These are phyloP conservation scores for Ploceus nigricollis DNA, from an alignment of 2,113 vertebrate genomes.

Conservation along the genomic window DNA sequence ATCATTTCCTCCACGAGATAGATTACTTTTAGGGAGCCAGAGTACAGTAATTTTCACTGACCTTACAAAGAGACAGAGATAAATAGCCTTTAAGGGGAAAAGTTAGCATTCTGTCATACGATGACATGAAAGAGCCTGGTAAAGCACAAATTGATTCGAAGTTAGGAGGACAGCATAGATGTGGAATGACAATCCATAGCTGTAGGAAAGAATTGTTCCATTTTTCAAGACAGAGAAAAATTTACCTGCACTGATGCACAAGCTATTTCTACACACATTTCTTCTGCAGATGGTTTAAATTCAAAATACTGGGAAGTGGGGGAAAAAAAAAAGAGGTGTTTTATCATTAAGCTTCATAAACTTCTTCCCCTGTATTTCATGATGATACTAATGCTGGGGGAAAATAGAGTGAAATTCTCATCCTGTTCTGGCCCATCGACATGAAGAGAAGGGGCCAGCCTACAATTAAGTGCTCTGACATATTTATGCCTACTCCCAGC, in stretches of 20 bases:
- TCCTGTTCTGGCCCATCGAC: accelerated
- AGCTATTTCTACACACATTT: neutral
- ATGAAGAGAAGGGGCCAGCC: neutral
- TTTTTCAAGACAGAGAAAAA: slow-evolving; percentile 48
- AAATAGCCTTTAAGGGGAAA: slow-evolving; percentile 37
- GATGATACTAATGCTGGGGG: neutral
- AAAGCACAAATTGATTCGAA: slow-evolving; percentile 57
- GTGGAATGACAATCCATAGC: slow-evolving; percentile 30
- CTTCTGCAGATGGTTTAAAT: neutral
- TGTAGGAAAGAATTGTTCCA: slow-evolving; percentile 19
- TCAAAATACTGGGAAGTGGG: neutral
- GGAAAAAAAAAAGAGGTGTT: neutral
- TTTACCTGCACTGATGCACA: neutral
- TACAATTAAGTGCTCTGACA: neutral
- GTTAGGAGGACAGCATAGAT: slow-evolving; percentile 39
- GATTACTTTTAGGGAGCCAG: neutral
- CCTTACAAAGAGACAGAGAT: slow-evolving; percentile 54
- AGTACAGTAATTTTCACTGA: slow-evolving; percentile 38
- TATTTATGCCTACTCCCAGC: neutral
- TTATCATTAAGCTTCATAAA: neutral
- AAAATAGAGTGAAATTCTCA: neutral
- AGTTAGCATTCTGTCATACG: slow-evolving; percentile 36
- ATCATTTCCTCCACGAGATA: slow-evolving; percentile 33
- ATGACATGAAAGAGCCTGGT: slow-evolving; percentile 42
- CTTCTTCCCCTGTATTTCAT: neutral